Evolutionary conservation across 2,113 vertebrate genomes (phyloP), one percentile per base, ranked within the genome.

Genomic region (Mugil cephalus): DNA sequence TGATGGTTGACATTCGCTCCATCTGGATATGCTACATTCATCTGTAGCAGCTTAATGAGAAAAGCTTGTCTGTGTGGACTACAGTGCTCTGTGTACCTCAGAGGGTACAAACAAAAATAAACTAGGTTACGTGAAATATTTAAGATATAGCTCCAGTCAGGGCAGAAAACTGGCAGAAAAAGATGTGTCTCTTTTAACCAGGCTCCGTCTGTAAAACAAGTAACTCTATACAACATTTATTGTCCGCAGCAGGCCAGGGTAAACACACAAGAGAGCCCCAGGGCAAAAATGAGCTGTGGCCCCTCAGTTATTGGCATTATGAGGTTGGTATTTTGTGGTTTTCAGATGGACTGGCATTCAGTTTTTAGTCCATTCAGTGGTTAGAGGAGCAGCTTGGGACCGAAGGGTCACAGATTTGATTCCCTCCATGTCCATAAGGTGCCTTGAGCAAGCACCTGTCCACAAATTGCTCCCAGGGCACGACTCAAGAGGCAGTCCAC

Each of bases 61-160:
- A 30, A 42, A 1, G 14, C 8, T 38, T 40, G 34, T 38, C 19
- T 17, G 21, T 60, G 10, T 40, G 19, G 4, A 47, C 17, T 10
- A 21, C 48, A 34, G 59, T 2, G 3, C 24, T 30, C 24, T 30
- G 24, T 30, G 24, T 30, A 5, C 24, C 24, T 30, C 24, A 30
- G 24, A 30, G 24, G 24, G 24, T 30, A 30, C 24, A 30, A 15
- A 10, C 51, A 39, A n/a, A 58, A 73, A 77, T 56, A 64, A 66
- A 52, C 18, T 35, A 39, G 34, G 38, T 19, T 62, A 8, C 34
- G 55, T 79, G 18, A 71, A 79, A 67, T 82, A 72, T 80, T 77
- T 15, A 67, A 4, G 50, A 52, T 52, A 12, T 18, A 47, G 10
- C 5, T 59, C 9, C 8, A 11, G 12, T 11, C 34, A 15, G 42